phyloP scores from a whole-genome alignment of 2,888 invertebrate genomes.

The Odontomyia ornata region DNA sequence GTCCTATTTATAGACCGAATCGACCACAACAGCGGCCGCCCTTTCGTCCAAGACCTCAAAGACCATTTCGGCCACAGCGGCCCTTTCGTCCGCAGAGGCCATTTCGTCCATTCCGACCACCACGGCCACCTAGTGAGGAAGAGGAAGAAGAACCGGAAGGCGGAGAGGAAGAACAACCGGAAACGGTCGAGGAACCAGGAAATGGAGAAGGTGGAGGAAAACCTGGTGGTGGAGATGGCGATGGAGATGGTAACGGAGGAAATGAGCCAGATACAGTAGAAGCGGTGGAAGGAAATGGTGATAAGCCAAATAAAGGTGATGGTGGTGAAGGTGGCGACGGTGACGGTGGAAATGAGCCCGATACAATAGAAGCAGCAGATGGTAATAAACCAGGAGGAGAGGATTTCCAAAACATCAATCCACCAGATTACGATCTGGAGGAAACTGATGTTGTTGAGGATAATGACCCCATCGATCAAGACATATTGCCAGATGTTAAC shows the following conservation, averaged over 20 bases:
- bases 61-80: slow-evolving; percentile 12
- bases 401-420: neutral
- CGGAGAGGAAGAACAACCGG: slow-evolving; percentile 13
- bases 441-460: neutral
- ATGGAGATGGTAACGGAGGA: neutral
- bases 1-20: slow-evolving; percentile 9
- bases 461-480: neutral
- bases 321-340: neutral
- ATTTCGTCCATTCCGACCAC: neutral
- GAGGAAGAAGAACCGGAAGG: slow-evolving; percentile 22
- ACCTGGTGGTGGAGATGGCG: neutral
- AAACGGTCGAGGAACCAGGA: slow-evolving; percentile 13
- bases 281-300: neutral
- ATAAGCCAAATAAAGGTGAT: neutral
- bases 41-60: slow-evolving; percentile 1
- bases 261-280: slow-evolving; percentile 31
- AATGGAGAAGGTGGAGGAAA: slow-evolving; percentile 21
- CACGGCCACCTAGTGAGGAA: neutral
- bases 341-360: slow-evolving; percentile 2
- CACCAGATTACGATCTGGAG: neutral
- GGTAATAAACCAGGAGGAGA: slow-evolving; percentile 4
- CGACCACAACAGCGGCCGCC: slow-evolving; percentile 23
- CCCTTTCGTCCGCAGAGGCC: slow-evolving; percentile 22
- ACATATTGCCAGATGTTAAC: neutral
- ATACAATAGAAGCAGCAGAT: slow-evolving; percentile 2